phyloP scores from a whole-genome alignment of 2,888 invertebrate species.

The Heliothis peltigera region DNA sequence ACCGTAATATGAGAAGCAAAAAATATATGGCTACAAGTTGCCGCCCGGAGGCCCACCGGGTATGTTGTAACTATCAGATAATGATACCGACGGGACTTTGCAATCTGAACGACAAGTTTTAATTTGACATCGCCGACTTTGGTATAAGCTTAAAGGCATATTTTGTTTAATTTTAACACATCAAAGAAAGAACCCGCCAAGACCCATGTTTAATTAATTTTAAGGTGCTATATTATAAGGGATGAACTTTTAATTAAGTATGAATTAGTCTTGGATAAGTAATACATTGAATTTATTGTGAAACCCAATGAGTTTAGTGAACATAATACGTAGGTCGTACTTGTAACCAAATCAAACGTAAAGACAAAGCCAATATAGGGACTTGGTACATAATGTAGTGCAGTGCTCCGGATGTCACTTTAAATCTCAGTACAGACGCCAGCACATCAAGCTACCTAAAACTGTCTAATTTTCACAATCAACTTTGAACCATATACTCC shows the following conservation, averaged over 20 bases:
- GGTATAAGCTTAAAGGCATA: slow-evolving; percentile 9
- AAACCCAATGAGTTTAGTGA: no score
- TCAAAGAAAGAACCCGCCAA: not conserved
- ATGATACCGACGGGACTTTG: slow-evolving; percentile 38
- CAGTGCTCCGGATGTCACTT: slow-evolving; percentile 5
- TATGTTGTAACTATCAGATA: slow-evolving; percentile 46
- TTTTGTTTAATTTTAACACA: slow-evolving; percentile 10
- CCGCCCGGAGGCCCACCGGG: slow-evolving; percentile 53
- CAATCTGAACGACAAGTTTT: slow-evolving; percentile 33
- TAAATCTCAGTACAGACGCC: not conserved
- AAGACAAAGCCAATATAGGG: not conserved
- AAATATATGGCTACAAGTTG: slow-evolving; percentile 49
- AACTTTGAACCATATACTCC: no score
- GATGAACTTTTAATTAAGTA: no score
- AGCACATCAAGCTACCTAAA: no score
- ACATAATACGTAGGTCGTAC: no score
- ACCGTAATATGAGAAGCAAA: slow-evolving; percentile 59
- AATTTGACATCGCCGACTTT: slow-evolving; percentile 25
- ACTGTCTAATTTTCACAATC: no score
- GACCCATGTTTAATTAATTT: not conserved
- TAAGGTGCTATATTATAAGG: not conserved
- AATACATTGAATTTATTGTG: no score
- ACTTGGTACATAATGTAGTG: slow-evolving; percentile 7
- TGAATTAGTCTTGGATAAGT: no score
- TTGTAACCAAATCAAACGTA: no score